Conservation (phyloP, 2,113 vertebrate genomes). For the Geococcyx californianus region DNA sequence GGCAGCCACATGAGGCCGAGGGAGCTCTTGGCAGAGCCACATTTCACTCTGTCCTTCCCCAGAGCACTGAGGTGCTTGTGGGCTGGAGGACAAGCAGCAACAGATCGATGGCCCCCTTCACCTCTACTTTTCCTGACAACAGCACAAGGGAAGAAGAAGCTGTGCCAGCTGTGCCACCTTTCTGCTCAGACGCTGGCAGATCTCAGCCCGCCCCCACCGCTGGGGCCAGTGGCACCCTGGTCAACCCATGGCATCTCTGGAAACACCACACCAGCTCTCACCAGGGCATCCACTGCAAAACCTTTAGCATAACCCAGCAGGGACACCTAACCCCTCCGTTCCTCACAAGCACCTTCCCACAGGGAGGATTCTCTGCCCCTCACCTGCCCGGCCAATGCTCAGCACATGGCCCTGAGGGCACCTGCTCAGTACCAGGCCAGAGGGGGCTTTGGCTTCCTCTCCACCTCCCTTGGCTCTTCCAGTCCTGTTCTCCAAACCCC, state of each 20-base stretch:
- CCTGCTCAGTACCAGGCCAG: too few relatives aligned
- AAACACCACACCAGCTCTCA: fast-evolving
- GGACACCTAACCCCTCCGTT: fast-evolving
- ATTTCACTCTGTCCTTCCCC: fast-evolving
- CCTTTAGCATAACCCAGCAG: not conserved
- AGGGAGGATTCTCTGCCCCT: not conserved
- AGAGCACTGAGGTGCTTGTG: fast-evolving
- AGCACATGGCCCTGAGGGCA: fast-evolving
- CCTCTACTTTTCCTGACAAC: not conserved
- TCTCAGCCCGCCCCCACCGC: not conserved
- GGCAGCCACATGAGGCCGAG: not conserved
- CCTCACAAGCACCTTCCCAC: fast-evolving
- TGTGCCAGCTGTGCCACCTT: fast-evolving
- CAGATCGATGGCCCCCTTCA: fast-evolving
- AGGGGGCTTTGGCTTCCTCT: not conserved
- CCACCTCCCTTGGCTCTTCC: too few relatives aligned
- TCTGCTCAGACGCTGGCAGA: not conserved
- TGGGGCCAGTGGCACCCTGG: not conserved
- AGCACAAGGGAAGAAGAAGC: not conserved
- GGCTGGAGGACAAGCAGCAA: not conserved
- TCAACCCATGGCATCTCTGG: fast-evolving
- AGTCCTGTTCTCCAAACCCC: fast-evolving
- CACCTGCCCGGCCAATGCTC: fast-evolving
- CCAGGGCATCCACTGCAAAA: fast-evolving
- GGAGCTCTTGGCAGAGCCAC: not conserved